These are phyloP conservation scores for Sylvicola cinctus DNA, from an alignment of 2,888 invertebrate species.

Conservation along the genomic window DNA sequence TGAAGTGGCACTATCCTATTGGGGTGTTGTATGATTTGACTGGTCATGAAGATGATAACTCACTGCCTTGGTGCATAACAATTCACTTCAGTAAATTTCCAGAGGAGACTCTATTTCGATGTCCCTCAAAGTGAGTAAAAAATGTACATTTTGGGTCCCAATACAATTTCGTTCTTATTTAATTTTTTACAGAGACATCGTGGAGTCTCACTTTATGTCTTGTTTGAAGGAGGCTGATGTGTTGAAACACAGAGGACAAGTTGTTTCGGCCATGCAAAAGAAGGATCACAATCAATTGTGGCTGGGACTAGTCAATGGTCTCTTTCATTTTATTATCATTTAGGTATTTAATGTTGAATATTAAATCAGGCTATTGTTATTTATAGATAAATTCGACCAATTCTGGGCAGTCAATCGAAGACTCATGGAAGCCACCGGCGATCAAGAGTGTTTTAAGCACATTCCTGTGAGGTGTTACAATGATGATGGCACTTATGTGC, in stretches of 20 bases:
- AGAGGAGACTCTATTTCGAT: conserved; percentile 68
- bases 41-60: conserved; percentile 36
- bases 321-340: not conserved
- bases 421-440: conserved; percentile 72
- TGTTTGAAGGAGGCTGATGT: conserved; percentile 95
- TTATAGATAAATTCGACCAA: conserved; percentile 89
- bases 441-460: conserved; percentile 65
- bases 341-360: conserved; percentile 1
- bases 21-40: conserved; percentile 79
- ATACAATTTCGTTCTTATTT: not conserved
- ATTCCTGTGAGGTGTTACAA: conserved; percentile 75
- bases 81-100: conserved; percentile 94
- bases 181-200: conserved; percentile 45
- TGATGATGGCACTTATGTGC: conserved; percentile 26
- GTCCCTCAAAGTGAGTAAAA: conserved; percentile 49
- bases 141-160: not conserved
- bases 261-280: conserved; percentile 81
- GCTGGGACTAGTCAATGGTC: conserved; percentile 84
- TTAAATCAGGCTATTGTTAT: conserved; percentile 4
- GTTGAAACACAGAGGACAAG: conserved; percentile 82
- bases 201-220: conserved; percentile 89
- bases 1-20: conserved; percentile 77
- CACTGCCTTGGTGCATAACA: conserved; percentile 80
- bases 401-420: conserved; percentile 96
- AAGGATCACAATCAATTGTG: conserved; percentile 94